phyloP scores from a whole-genome alignment of 2,888 invertebrate genomes.

The Heliothis peltigera region DNA sequence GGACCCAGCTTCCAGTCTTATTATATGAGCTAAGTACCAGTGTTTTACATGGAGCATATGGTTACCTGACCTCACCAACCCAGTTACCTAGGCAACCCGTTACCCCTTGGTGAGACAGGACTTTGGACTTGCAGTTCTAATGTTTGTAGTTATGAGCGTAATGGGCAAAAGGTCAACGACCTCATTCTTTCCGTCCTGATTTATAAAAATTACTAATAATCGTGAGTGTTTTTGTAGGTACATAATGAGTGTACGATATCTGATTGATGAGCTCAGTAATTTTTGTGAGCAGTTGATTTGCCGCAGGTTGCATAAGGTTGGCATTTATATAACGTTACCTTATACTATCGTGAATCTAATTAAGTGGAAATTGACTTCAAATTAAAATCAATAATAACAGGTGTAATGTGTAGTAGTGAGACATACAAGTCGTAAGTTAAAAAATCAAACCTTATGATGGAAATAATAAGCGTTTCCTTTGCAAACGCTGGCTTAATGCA shows the following conservation, averaged over 20 bases:
- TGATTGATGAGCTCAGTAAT: constrained; percentile 22
- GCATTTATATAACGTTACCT: constrained; percentile 5
- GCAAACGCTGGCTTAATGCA: no score
- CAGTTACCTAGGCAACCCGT: no score
- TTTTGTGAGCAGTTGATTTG: constrained; percentile 7
- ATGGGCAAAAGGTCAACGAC: background rate
- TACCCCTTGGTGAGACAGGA: no score
- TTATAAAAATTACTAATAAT: constrained; percentile 30
- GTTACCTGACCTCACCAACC: no score
- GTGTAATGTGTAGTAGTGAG: no score
- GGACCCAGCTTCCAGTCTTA: no score
- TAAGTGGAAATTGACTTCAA: background rate
- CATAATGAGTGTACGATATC: constrained; percentile 30
- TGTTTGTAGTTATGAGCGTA: background rate
- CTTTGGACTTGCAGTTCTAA: background rate
- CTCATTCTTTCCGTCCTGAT: constrained; percentile 21
- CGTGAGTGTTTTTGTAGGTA: constrained; percentile 45
- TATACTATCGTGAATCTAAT: background rate
- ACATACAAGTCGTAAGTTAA: no score
- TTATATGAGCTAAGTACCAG: no score
- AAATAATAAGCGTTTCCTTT: no score
- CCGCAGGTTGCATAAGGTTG: constrained; percentile 11
- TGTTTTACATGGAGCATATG: no score
- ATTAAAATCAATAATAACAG: no score
- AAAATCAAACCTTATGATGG: no score